These are phyloP conservation scores for Bilobella aurantiaca DNA, from an alignment of 1,140 invertebrate species.

Conservation along the genomic window DNA sequence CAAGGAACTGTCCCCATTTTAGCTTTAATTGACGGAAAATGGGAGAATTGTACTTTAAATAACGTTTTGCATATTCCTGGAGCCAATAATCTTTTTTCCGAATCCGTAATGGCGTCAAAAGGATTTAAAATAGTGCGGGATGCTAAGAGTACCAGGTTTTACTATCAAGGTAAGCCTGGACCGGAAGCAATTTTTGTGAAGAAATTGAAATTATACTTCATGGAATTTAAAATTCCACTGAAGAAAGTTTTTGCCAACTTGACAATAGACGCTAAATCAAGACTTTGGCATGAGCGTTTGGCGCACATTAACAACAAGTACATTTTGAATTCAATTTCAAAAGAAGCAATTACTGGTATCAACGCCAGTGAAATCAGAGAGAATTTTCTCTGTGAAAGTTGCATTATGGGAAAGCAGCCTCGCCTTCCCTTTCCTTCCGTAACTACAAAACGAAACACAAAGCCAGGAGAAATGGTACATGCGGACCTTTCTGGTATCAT, in stretches of 20 bases:
- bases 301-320: conserved; percentile 7
- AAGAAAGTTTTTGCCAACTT: not conserved
- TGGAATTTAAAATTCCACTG: not conserved
- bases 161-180: not conserved
- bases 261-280: not conserved
- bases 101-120: conserved; percentile 6
- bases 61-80: conserved; percentile 20
- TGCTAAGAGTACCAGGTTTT: not conserved
- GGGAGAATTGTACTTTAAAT: conserved; percentile 1
- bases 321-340: conserved; percentile 4
- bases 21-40: conserved; percentile 8
- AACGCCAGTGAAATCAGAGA: not conserved
- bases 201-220: not conserved
- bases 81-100: conserved; percentile 17
- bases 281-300: conserved; percentile 9
- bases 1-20: conserved; percentile 9
- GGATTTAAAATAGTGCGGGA: conserved; percentile 11
- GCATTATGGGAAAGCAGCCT: conserved; percentile 19
- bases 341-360: conserved; percentile 11
- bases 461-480: conserved; percentile 39
- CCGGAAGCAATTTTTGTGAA: not conserved
- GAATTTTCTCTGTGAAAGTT: not conserved
- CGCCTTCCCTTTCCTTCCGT: conserved; percentile 9
- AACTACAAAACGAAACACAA: conserved; percentile 15
- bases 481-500: conserved; percentile 43